Evolutionary conservation across 2,113 vertebrate genomes (phyloP).

Genomic region (Turnix velox): DNA sequence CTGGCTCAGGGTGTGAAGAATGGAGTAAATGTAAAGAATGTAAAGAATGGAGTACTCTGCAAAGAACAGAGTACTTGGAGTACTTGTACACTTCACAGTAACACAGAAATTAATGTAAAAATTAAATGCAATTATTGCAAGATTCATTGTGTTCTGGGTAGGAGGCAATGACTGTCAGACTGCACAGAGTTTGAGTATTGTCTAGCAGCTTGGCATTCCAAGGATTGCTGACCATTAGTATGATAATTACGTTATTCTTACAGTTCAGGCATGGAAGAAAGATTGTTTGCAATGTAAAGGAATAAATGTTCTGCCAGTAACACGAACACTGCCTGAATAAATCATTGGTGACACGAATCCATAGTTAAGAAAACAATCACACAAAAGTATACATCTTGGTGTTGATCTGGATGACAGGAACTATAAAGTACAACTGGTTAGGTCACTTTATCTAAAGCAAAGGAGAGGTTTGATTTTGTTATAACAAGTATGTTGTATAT

Average conservation of each 20-base stretch:
- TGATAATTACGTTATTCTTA: not conserved
- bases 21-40: not conserved
- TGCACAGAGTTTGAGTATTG: not conserved
- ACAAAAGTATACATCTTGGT: not conserved
- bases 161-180: not conserved
- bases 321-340: not conserved
- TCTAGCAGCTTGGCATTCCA: not conserved
- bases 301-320: not conserved
- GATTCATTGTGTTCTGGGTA: not conserved
- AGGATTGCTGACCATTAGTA: not conserved
- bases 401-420: not conserved
- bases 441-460: not conserved
- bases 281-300: not conserved
- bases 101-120: not conserved
- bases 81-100: not conserved
- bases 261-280: not conserved
- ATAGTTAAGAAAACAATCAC: not conserved
- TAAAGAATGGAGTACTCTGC: not conserved
- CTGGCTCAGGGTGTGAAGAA: not conserved
- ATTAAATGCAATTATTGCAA: not conserved
- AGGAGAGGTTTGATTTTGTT: not conserved
- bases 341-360: not conserved
- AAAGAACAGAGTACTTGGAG: not conserved
- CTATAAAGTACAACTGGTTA: accelerated
- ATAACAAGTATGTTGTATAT: not conserved